Conservation (phyloP, 1,140 invertebrate species). For the Lepidurus packardi region DNA sequence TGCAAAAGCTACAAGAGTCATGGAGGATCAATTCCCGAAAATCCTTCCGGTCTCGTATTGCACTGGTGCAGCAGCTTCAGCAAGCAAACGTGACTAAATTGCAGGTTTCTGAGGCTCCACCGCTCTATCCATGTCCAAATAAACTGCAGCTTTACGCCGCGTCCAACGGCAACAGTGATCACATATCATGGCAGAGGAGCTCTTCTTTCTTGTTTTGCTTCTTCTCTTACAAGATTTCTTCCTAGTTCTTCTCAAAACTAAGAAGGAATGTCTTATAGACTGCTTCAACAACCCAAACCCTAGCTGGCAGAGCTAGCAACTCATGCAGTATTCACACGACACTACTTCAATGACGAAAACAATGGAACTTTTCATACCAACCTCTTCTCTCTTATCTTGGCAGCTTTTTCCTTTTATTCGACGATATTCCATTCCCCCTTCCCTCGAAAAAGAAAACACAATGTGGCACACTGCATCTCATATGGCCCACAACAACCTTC, state of each 20-base stretch:
- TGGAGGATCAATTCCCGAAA: not conserved
- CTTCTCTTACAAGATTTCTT: not conserved
- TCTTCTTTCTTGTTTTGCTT: not conserved
- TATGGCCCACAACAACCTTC: too few species aligned
- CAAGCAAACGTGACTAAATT: not conserved
- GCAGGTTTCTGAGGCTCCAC: not conserved
- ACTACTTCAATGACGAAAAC: not conserved
- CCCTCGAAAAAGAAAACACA: too few species aligned
- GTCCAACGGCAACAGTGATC: slow-evolving; percentile 8
- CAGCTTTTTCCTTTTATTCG: not conserved
- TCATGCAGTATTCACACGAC: not conserved
- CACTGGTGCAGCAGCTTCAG: not conserved
- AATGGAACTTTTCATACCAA: not conserved
- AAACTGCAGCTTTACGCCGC: slow-evolving; percentile 1
- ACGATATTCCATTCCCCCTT: too few species aligned
- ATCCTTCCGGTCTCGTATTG: not conserved
- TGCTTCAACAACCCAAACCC: not conserved
- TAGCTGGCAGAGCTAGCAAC: not conserved
- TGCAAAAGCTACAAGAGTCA: not conserved
- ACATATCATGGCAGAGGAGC: slow-evolving; percentile 3
- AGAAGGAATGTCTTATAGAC: not conserved
- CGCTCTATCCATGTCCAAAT: not conserved
- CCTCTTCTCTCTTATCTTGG: not conserved
- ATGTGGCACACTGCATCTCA: too few species aligned
- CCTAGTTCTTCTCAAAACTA: not conserved